Evolutionary conservation across 2,888 invertebrate species (phyloP).

Genomic region (Sinodicranocentrus sp.): DNA sequence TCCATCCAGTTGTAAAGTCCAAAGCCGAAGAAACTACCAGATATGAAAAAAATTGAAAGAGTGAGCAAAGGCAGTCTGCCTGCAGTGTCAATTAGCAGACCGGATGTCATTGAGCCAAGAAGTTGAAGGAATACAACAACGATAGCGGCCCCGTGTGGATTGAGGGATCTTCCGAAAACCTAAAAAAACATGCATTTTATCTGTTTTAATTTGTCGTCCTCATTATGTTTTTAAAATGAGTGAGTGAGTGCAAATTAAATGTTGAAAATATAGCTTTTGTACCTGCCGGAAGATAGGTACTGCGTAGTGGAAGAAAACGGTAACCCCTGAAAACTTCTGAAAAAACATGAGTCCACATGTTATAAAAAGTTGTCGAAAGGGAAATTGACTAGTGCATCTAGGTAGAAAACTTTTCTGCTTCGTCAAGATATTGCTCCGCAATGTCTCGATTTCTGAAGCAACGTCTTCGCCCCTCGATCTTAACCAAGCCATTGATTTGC

Average conservation of each 20-base stretch:
- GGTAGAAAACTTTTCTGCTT: constrained; percentile 76
- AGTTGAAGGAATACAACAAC: constrained; percentile 91
- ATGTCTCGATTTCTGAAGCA: constrained; percentile 85
- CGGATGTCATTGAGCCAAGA: constrained; percentile 89
- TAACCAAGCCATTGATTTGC: constrained; percentile 87
- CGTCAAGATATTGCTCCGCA: constrained; percentile 83
- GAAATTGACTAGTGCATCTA: constrained; percentile 77
- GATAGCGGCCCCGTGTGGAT: constrained; percentile 90
- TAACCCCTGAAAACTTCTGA: constrained; percentile 87
- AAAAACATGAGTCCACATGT: constrained; percentile 94
- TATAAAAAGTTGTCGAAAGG: constrained; percentile 80
- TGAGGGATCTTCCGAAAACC: constrained; percentile 80
- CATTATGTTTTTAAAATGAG: no score
- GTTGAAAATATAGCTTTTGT: no score
- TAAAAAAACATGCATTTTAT: constrained; percentile 6
- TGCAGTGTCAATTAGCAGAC: constrained; percentile 89
- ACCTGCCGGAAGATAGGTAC: constrained; percentile 92
- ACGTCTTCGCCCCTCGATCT: constrained; percentile 90
- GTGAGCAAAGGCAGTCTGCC: constrained; percentile 91
- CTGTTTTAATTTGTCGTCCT: no score
- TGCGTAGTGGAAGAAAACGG: constrained; percentile 91
- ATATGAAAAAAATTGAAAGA: constrained; percentile 91
- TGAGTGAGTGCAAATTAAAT: no score
- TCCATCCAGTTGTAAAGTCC: constrained; percentile 91
- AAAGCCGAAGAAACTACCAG: constrained; percentile 90